Conservation (phyloP, 2,797 vertebrate species). For the Microcaecilia unicolor region DNA sequence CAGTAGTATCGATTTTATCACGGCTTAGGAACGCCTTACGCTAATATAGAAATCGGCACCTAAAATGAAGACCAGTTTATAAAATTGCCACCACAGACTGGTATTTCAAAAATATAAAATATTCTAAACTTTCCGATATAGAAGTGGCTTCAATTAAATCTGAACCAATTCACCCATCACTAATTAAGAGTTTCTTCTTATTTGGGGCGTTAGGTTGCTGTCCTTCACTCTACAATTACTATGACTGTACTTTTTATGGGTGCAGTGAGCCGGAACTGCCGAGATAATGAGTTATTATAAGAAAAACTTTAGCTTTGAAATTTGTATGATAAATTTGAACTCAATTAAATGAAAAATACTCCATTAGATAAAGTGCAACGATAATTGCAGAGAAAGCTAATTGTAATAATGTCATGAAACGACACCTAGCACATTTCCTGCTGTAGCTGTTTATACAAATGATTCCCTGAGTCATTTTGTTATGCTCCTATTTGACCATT, state of each 20-base stretch:
- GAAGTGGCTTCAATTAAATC: too few species aligned
- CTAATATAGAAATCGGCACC: too few species aligned
- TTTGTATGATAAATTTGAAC: slow-evolving; percentile 61
- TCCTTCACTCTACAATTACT: slow-evolving; percentile 43
- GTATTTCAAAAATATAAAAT: too few species aligned
- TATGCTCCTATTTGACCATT: too few species aligned
- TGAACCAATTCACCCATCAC: too few species aligned
- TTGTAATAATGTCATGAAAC: slow-evolving; percentile 55
- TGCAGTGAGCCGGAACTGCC: slow-evolving; percentile 52
- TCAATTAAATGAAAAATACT: slow-evolving; percentile 62
- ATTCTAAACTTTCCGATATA: too few species aligned
- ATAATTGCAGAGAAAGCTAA: slow-evolving; percentile 46
- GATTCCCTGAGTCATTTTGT: too few species aligned
- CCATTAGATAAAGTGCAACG: slow-evolving; percentile 57
- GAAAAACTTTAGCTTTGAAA: slow-evolving; percentile 57
- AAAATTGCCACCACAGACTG: too few species aligned
- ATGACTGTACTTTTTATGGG: slow-evolving; percentile 22
- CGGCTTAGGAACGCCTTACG: too few species aligned
- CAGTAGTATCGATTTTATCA: too few species aligned
- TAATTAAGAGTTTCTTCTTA: slow-evolving; percentile 31
- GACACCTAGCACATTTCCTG: slow-evolving; percentile 27
- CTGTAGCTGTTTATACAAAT: slow-evolving; percentile 27
- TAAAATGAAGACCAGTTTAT: too few species aligned
- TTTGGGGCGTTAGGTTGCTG: slow-evolving; percentile 33
- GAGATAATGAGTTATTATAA: slow-evolving; percentile 64